Evolutionary conservation across 37 sponge, comb jelly and placozoan genomes (phyloP), one percentile per base, ranked within the genome.

Genomic region (Mnemiopsis leidyi): DNA sequence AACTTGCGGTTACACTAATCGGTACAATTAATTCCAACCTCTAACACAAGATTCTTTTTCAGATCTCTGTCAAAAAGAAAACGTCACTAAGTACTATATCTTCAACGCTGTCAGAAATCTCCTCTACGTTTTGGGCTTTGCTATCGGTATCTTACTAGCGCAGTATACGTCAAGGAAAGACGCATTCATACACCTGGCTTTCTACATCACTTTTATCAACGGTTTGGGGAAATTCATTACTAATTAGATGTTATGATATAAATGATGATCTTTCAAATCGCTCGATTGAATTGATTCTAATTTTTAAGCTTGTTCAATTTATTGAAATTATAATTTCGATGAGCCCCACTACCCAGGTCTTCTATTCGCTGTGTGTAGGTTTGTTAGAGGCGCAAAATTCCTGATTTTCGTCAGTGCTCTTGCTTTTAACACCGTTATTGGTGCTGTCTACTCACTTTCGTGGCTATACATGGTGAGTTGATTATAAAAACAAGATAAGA

Each of bases 141-240:
- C 35, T 18, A 38, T 85, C 24, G 90, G 90, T 3, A 85, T 85
- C 24, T 61, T 85, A 16, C 90, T 85, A 3, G 90, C 35, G 23
- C 90, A 85, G 61, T 85, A 85, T 61, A 85, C 90, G 9, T 40
- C 90, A 39, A 3, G 90, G 0, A 85, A 85, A 40, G 90, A 85
- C 39, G 90, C 90, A 25, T 85, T 85, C 48, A 85, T 85, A 20
- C 90, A 85, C 61, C 36, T 85, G 16, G 90, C 90, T 3, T 85
- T 85, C 61, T 85, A 85, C 90, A 85, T 85, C 90, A 85, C 90
- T n/a, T 85, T 85, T 26, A 85, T 85, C 1, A 85, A 85, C 61
- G 90, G 90, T 85, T 24, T 9, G n/a, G n/a, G n/a, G n/a, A n/a
- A n/a, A n/a, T n/a, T n/a, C n/a, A n/a, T n/a, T n/a, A n/a, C n/a